Percentiles rank a stretch among this genome's conserved stretches.
Conservation (phyloP, 2,888 invertebrate species). For the Polydesmus complanatus region DNA sequence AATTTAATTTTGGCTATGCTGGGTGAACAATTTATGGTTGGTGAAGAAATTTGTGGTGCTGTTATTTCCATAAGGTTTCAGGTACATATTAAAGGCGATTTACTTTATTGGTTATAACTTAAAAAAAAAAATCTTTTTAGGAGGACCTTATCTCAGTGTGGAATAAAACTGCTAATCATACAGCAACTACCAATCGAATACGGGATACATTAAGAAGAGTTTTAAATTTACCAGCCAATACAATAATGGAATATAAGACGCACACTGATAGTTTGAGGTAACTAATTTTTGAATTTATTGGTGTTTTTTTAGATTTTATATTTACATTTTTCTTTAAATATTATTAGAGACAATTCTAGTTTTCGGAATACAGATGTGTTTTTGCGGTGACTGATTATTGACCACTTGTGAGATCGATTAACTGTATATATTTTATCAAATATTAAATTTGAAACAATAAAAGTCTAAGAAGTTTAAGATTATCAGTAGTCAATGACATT, state of each 20-base stretch:
- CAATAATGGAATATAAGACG: conserved; percentile 76
- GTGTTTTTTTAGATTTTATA: neutral
- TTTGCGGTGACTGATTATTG: conserved; percentile 18
- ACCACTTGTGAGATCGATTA: too few species aligned
- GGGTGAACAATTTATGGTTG: conserved; percentile 98
- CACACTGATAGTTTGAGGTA: conserved; percentile 58
- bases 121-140: conserved; percentile 34
- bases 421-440: neutral
- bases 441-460: neutral
- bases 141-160: conserved; percentile 94
- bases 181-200: conserved; percentile 73
- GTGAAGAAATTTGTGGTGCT: conserved; percentile 94
- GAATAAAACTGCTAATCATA: conserved; percentile 89
- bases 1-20: conserved; percentile 96
- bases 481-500: too few species aligned
- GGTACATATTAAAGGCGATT: conserved; percentile 35
- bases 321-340: neutral
- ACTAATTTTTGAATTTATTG: conserved; percentile 25
- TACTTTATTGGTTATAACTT: neutral
- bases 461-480: neutral
- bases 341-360: conserved; percentile 35
- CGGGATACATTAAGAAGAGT: conserved; percentile 88
- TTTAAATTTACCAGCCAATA: conserved; percentile 81
- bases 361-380: conserved; percentile 36
- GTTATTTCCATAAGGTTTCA: conserved; percentile 89